These are phyloP conservation scores for Atherinomorus stipes DNA, from an alignment of 2,113 vertebrate species.

Conservation along the genomic window DNA sequence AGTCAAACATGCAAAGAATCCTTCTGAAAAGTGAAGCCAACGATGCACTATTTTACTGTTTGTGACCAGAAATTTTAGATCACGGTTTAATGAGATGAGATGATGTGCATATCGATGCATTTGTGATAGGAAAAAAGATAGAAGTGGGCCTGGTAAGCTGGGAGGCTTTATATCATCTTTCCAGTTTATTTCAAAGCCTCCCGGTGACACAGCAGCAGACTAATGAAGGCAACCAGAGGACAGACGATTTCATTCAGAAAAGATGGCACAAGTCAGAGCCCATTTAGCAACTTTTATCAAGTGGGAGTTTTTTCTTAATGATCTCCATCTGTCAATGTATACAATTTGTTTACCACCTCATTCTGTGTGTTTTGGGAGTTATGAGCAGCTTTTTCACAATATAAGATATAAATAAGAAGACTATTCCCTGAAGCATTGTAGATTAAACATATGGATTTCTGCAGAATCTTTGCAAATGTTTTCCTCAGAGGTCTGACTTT, in stretches of 20 bases:
- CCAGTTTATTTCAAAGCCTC: neutral
- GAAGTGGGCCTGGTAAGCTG: neutral
- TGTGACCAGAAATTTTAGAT: too few species aligned
- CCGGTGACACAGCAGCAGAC: neutral
- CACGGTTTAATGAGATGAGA: too few species aligned
- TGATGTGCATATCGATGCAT: neutral
- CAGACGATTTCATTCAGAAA: too few species aligned
- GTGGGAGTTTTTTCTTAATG: too few species aligned
- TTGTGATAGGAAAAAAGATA: neutral
- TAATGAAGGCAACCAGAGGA: neutral
- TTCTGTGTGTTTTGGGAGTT: neutral
- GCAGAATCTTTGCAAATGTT: neutral
- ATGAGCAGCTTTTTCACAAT: neutral
- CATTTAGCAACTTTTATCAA: too few species aligned
- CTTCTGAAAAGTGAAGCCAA: too few species aligned
- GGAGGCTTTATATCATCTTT: neutral
- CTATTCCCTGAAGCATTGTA: neutral
- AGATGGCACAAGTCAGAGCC: too few species aligned
- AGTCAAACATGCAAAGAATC: too few species aligned
- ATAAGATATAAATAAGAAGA: neutral
- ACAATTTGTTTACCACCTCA: too few species aligned
- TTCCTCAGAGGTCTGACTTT: slow-evolving; percentile 14
- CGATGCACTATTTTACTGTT: too few species aligned
- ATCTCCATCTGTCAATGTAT: too few species aligned
- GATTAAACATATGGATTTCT: neutral